Evolutionary conservation across 2,888 invertebrate genomes (phyloP), one percentile per base, ranked within the genome.

Genomic region (Philereme vetulata): DNA sequence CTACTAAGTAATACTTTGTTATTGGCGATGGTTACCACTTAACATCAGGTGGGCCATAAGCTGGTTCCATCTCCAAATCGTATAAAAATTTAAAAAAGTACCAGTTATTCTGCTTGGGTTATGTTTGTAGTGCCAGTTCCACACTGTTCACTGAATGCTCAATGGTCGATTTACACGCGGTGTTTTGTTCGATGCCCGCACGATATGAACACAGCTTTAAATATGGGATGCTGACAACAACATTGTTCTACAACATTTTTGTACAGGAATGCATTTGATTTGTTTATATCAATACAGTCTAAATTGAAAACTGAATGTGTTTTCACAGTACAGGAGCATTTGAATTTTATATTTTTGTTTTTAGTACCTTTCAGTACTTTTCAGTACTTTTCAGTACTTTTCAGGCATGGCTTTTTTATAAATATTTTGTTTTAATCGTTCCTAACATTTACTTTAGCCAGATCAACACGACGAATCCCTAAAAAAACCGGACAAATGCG

Each of bases 101-200:
- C 54, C 51, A 57, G 54, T 9, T 54, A 42, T 36, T 51, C 46
- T 51, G 32, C n/a, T 11, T 10, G 8, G 36, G 46, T 57, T 54
- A 47, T 43, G 44, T 40, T 45, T 40, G 42, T 56, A 58, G 53
- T 48, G 60, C 45, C 56, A 62, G 56, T 57, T 64, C 51, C 57
- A 65, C 57, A 68, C 61, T 68, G 68, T 58, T 63, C 62, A 49
- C n/a, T 56, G 65, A 59, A 56, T 64, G 56, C 52, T 50, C 57
- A 64, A 61, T 61, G 59, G 51, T 62, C 55, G 58, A 42, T 53
- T 53, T 59, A 63, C 62, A 62, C 56, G 51, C 34, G 48, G 49
- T 53, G 61, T 54, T 64, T 56, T 59, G 62, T 65, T 57, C 58
- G 60, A 60, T 64, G 50, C 34, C 51, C 53, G 45, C 43, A 54